A percentile compares a stretch with the other conserved stretches of the same genome.
phyloP scores from a whole-genome alignment of 2,113 vertebrate species.

The Nicator chloris region DNA sequence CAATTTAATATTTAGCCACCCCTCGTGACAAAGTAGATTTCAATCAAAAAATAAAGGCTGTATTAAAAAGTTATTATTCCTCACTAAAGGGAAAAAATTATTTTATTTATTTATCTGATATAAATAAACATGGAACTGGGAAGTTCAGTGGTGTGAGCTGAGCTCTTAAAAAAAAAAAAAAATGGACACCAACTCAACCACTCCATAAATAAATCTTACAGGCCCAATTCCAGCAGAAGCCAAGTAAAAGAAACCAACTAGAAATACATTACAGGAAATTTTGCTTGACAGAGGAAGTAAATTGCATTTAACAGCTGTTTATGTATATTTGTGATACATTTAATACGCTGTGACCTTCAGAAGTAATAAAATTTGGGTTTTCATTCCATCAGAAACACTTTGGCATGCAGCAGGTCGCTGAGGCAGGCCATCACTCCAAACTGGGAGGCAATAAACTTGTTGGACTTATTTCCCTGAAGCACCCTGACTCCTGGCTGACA shows the following conservation, averaged over 20 bases:
- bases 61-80: neutral
- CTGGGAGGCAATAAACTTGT: neutral
- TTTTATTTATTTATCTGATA: no score
- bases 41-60: neutral
- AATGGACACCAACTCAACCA: neutral
- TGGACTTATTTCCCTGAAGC: neutral
- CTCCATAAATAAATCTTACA: neutral
- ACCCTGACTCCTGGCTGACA: neutral
- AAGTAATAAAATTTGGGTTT: neutral
- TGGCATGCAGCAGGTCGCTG: neutral
- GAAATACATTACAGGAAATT: neutral
- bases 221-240: neutral
- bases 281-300: neutral
- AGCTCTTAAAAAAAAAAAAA: neutral
- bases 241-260: neutral
- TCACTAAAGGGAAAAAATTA: fast-evolving
- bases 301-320: neutral
- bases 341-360: neutral
- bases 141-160: neutral
- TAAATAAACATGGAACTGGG: neutral
- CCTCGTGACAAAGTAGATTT: neutral
- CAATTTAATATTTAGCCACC: neutral
- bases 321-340: neutral
- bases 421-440: neutral
- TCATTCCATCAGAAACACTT: neutral